Base-by-base conservation (phyloP, 2,113 vertebrate species). In the Albula glossodonta region DNA sequence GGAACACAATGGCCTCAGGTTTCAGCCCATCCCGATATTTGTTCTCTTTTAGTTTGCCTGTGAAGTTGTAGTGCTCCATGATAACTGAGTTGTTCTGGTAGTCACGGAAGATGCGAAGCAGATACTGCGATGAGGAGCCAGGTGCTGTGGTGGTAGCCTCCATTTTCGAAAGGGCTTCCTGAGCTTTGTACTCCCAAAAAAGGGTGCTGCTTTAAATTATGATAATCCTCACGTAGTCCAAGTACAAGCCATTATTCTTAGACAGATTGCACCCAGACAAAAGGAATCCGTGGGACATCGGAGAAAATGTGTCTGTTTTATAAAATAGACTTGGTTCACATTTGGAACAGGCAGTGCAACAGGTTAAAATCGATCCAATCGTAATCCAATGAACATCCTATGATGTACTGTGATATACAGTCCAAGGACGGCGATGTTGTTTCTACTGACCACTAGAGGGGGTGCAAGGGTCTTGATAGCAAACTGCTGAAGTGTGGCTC, bases 21-120 rank as follows among this genome's bases (percentile, higher is more conserved):
- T 96, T 96, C 84, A 97, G 91, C 0, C 93, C 94, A 0, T 93
- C 94, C 12, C 93, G 94, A 91, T 96, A 96, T 19, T 94, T 95
- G 88, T 94, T 94, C 0, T 90, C 93, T 8, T 94, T 91, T 51
- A 98, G 95, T 90, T 98, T 98, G 50, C 96, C 96, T 0, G 96
- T 98, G 93, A 95, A 95, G 93, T 98, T 97, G 92, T 99, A 99
- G 84, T 99, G 97, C 2, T 92, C 81, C 70, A 88, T 74, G 49
- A 99, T 93, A 19, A 98, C 91, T 2, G 92, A 90, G 60, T 93
- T 97, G 88, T 95, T 91, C 17, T 94, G 93, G 91, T 96, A 96
- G n/a, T 93, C 87, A 83, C 86, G 89, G 91, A 83, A 96, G 89
- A 94, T 93, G 77, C 92, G 91, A 80, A 91, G 86, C 81, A 86